phyloP scores from a whole-genome alignment of 2,113 vertebrate species.

The Syngnathus scovelli region DNA sequence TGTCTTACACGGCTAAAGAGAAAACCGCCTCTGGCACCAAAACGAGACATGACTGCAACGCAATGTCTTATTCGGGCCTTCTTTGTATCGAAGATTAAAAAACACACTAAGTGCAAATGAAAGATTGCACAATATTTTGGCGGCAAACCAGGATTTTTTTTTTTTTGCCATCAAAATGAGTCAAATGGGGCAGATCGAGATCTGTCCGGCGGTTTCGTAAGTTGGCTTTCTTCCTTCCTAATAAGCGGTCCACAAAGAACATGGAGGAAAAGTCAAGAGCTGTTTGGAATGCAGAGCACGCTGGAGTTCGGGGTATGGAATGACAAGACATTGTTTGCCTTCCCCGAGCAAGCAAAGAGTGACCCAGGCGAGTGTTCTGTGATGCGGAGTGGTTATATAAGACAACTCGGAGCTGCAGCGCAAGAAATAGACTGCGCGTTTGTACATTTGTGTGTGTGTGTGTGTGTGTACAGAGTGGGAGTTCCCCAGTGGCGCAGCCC shows the following conservation, averaged over 20 bases:
- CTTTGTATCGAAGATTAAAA: constrained; percentile 16
- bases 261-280: not conserved
- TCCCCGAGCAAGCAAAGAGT: not conserved
- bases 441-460: constrained; percentile 11
- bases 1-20: constrained; percentile 30
- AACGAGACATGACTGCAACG: constrained; percentile 2
- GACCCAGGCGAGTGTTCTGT: constrained; percentile 14
- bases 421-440: constrained; percentile 25
- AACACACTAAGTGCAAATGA: constrained; percentile 22
- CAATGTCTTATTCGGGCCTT: constrained; percentile 21
- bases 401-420: constrained; percentile 30
- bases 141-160: not conserved
- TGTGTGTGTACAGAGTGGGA: constrained; percentile 16
- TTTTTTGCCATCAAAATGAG: too few relatives aligned
- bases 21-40: constrained; percentile 38
- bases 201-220: too few relatives aligned
- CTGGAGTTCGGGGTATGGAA: not conserved
- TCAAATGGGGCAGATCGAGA: too few relatives aligned
- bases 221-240: not conserved
- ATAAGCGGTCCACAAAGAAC: not conserved
- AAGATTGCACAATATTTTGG: constrained; percentile 23
- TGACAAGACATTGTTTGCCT: not conserved
- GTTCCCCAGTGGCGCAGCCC: constrained; percentile 11
- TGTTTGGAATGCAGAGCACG: not conserved
- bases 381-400: constrained; percentile 39